These are phyloP conservation scores for Chionomys nivalis DNA, from an alignment of 2,113 vertebrate genomes.

Conservation along the genomic window DNA sequence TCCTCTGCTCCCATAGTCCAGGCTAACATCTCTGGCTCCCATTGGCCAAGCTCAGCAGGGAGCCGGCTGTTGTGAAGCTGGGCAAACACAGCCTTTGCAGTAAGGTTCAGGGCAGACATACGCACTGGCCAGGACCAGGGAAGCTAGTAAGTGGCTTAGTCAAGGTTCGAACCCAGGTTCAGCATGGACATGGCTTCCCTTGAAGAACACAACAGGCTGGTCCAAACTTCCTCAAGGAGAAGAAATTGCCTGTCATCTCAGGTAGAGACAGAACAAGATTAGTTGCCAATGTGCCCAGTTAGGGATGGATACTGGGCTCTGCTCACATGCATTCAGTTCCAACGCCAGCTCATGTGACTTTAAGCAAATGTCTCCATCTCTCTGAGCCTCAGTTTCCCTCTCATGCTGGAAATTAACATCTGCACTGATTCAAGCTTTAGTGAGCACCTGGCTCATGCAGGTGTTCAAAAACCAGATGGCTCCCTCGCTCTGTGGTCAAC, in stretches of 20 bases:
- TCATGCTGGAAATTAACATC: neutral
- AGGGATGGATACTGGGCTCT: neutral
- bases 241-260: neutral
- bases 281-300: neutral
- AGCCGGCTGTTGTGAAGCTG: neutral
- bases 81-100: too few relatives aligned
- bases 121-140: neutral
- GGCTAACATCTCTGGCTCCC: neutral
- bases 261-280: neutral
- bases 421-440: neutral
- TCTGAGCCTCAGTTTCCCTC: constrained; percentile 35
- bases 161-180: neutral
- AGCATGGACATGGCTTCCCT: neutral
- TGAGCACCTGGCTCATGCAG: neutral
- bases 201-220: neutral
- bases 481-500: neutral
- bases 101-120: neutral
- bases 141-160: neutral
- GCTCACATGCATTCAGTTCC: too few relatives aligned
- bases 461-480: neutral
- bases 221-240: neutral
- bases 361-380: neutral
- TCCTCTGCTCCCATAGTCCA: neutral
- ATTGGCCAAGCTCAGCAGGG: neutral
- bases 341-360: neutral